Conservation (phyloP, 1,140 invertebrate species). For the Magallana ariakensis region DNA sequence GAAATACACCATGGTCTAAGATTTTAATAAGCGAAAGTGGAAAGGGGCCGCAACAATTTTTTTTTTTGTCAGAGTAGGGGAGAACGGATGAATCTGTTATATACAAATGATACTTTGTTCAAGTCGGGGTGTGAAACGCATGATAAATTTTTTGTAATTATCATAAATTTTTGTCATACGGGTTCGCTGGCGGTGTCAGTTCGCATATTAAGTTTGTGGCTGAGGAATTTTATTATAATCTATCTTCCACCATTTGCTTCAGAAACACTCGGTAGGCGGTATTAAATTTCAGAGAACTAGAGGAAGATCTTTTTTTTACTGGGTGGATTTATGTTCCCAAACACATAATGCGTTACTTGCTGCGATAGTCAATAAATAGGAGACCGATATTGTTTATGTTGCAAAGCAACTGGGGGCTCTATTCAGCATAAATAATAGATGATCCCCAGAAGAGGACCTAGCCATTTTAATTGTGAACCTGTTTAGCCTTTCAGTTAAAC, state of each 20-base stretch:
- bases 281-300: not conserved
- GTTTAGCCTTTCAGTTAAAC: not conserved
- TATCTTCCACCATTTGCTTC: not conserved
- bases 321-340: not conserved
- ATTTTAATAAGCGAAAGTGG: not conserved
- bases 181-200: not conserved
- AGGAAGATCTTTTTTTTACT: not conserved
- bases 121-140: not conserved
- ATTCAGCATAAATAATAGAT: not conserved
- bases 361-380: not conserved
- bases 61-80: not conserved
- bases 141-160: not conserved
- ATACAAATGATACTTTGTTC: not conserved
- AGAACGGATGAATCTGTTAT: not conserved
- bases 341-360: not conserved
- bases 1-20: not conserved
- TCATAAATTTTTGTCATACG: not conserved
- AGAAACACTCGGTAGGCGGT: not conserved
- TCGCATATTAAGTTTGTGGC: not conserved
- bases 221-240: slow-evolving; percentile 2
- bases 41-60: not conserved
- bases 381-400: not conserved
- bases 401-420: too few species aligned
- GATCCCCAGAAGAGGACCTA: not conserved
- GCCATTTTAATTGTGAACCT: too few species aligned